Conservation (phyloP, 2,888 invertebrate species). For the Apeira syringaria region DNA sequence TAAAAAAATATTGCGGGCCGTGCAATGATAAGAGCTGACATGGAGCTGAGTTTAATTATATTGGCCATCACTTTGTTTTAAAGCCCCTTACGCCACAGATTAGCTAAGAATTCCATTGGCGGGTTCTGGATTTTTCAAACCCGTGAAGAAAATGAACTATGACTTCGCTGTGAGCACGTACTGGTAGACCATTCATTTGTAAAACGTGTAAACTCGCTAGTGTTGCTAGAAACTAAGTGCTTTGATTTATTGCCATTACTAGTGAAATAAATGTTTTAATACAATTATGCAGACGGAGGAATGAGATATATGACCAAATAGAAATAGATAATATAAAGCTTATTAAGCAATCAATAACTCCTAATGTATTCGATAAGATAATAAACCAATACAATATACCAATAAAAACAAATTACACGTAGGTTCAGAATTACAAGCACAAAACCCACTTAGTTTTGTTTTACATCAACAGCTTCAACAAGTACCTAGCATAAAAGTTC, state of each 20-base stretch:
- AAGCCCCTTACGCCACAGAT: constrained; percentile 36
- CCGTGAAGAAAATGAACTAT: no score
- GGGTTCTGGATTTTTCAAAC: constrained; percentile 18
- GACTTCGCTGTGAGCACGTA: constrained; percentile 29
- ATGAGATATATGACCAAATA: constrained; percentile 18
- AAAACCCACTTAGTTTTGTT: no score
- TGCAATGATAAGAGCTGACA: neutral
- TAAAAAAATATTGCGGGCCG: constrained; percentile 3
- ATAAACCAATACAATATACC: no score
- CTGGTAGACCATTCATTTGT: constrained; percentile 45
- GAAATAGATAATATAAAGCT: constrained; percentile 18
- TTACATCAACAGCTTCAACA: no score
- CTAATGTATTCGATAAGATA: constrained; percentile 22
- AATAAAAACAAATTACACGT: no score
- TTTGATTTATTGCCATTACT: constrained; percentile 47
- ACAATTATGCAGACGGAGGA: constrained; percentile 17
- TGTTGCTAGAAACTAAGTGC: constrained; percentile 44
- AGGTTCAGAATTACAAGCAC: no score
- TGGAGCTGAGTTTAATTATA: constrained; percentile 4
- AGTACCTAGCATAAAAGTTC: no score
- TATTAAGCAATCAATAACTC: constrained; percentile 30
- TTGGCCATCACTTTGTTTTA: constrained; percentile 46
- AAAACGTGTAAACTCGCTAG: constrained; percentile 45
- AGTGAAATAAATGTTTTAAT: constrained; percentile 25
- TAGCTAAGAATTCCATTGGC: neutral